Conservation (phyloP, 2,888 invertebrate species). For the Ophioninae sp. region DNA sequence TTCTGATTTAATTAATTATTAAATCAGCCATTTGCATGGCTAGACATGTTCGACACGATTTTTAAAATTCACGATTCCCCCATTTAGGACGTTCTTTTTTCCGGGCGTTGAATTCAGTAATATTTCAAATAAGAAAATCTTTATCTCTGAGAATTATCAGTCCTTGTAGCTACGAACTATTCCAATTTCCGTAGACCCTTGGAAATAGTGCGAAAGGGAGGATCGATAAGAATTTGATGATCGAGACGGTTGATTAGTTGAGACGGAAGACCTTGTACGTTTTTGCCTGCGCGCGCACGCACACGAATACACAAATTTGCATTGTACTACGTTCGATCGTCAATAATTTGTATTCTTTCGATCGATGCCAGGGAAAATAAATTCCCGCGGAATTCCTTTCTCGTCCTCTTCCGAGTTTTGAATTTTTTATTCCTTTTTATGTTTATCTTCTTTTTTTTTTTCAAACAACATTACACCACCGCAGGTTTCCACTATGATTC, state of each 20-base stretch:
- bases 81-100: too few species aligned
- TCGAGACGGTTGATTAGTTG: not conserved
- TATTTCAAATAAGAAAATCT: too few species aligned
- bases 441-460: not conserved
- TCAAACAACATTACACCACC: not conserved
- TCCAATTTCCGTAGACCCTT: too few species aligned
- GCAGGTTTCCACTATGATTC: not conserved
- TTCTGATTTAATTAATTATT: too few species aligned
- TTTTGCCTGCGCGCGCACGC: not conserved
- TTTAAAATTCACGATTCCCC: too few species aligned
- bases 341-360: slow-evolving; percentile 54
- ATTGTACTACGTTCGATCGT: slow-evolving; percentile 27
- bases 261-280: not conserved
- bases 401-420: slow-evolving; percentile 30
- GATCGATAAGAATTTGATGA: too few species aligned
- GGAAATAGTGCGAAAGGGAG: too few species aligned
- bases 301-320: not conserved
- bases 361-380: slow-evolving; percentile 50
- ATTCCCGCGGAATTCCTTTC: slow-evolving; percentile 47
- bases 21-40: too few species aligned
- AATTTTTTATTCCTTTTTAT: not conserved
- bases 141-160: too few species aligned
- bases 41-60: too few species aligned
- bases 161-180: too few species aligned
- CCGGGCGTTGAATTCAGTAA: too few species aligned